Base-by-base conservation (phyloP, 2,888 invertebrate genomes). In the Thera obeliscata region DNA sequence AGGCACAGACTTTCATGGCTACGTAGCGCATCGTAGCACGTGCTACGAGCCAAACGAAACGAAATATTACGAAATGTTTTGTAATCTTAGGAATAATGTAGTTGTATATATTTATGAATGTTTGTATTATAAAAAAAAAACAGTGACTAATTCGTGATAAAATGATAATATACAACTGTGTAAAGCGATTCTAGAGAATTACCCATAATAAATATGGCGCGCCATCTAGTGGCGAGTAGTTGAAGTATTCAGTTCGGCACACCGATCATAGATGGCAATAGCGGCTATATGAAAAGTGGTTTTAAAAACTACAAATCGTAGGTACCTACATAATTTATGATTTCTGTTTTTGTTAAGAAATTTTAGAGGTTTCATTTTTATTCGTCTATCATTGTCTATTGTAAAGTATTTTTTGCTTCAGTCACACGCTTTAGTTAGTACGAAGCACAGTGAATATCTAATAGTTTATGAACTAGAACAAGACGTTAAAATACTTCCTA, bases 141-240 rank as follows among this genome's bases (percentile, higher is more conserved):
- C 7, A 41, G 22, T 22, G 22, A 22, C 22, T 22, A 22, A 22
- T 22, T 41, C 2, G 41, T 41, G 38, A 4, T 38, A 7, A 6
- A 41, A 41, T 41, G 41, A 41, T 41, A 7, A 7, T 7, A 38
- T 38, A 38, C 41, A 41, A 38, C 38, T 38, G 38, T 38, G 43
- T 43, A 46, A 46, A 46, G 9, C 8, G 2, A 46, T 46, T 46
- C 2, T 46, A 46, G 2, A 46, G 43, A 9, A 46, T 9, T 9
- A 43, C 7, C 8, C 9, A 33, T 33, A 52, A 52, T 12, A 9
- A 9, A n/a, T n/a, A 54, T 54, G 9, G 22, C 36, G 67, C 82
- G 91, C 89, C 89, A 89, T 81, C 90, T 90, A 81, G 81, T 74
- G 86, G 76, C 62, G 85, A 89, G 87, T 75, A 78, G 92, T 76